Percentiles rank a stretch among this genome's conserved stretches.
Conservation (phyloP, 2,888 invertebrate species). For the Drosophila ustulata region DNA sequence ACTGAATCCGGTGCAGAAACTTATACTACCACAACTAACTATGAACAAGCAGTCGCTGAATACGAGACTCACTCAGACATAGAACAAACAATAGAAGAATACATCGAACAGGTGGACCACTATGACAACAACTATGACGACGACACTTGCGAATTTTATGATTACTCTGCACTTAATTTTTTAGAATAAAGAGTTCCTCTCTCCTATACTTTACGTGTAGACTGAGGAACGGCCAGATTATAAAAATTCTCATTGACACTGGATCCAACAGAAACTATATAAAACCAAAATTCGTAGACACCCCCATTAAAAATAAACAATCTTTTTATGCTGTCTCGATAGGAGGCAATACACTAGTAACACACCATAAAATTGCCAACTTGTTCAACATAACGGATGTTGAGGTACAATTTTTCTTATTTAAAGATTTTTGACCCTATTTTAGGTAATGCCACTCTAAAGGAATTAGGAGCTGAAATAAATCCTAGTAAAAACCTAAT, state of each 20-base stretch:
- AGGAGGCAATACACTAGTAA: neutral
- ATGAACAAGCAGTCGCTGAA: neutral
- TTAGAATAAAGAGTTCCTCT: slow-evolving; percentile 5
- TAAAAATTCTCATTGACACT: too few species aligned
- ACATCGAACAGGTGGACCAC: neutral
- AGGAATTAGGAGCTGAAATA: too few species aligned
- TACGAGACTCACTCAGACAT: neutral
- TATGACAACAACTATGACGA: neutral
- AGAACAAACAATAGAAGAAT: neutral
- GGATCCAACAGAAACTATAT: too few species aligned
- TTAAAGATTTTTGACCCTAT: too few species aligned
- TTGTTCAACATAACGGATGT: neutral
- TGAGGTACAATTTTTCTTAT: too few species aligned
- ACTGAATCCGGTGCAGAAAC: neutral
- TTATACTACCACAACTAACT: neutral
- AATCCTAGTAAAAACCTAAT: too few species aligned
- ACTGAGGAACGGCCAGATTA: too few species aligned
- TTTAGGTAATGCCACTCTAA: too few species aligned
- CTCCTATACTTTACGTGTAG: neutral
- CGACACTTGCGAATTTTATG: too few species aligned
- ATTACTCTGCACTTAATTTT: slow-evolving; percentile 3
- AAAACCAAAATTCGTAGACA: too few species aligned
- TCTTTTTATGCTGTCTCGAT: neutral
- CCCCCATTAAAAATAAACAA: neutral
- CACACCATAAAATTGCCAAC: slow-evolving; percentile 4